Base-by-base conservation (phyloP, 2,113 vertebrate genomes). In the Cisticola juncidis region DNA sequence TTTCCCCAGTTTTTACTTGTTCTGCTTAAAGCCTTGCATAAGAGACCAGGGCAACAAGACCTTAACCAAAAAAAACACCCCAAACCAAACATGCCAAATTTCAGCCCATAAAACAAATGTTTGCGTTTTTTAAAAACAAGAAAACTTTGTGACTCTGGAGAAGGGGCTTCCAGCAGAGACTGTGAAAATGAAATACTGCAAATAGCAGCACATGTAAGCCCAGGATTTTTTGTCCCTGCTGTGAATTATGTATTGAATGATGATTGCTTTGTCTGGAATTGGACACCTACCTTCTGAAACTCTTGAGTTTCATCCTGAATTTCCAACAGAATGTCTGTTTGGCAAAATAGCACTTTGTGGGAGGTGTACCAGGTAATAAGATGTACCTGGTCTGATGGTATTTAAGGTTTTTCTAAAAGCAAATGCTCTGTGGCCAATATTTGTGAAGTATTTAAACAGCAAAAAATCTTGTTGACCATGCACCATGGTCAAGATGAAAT, bases 171-270 rank as follows among this genome's bases (percentile, higher is more conserved):
- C 89, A 92, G 57, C 91, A 94, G 92, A 86, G 77, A 35, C 70
- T 91, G 60, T 81, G 81, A 89, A 97, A 95, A 92, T 85, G 44
- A 85, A 94, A 71, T 94, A 69, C 65, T 84, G 53, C 73, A 95
- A 96, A 94, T 87, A 95, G 70, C 83, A 94, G 56, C 73, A 31
- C 71, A 91, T 0, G 2, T 89, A 94, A 91, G 57, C 65, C 91
- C 18, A 79, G 72, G 25, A 74, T 17, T 81, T 92, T 93, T 93
- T 81, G 45, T 88, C 50, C 92, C 92, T 90, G 90, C 95, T 95
- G 90, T 94, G 92, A 93, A 94, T 95, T 92, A 86, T 73, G 74
- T 92, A 83, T 90, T 92, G 92, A 82, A 86, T 90, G 82, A 81
- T 90, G 92, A 93, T 97, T 97, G 54, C 79, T 95, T 88, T 90